Conservation (phyloP, 2,888 invertebrate genomes). For the Pristionchus japonicus region DNA sequence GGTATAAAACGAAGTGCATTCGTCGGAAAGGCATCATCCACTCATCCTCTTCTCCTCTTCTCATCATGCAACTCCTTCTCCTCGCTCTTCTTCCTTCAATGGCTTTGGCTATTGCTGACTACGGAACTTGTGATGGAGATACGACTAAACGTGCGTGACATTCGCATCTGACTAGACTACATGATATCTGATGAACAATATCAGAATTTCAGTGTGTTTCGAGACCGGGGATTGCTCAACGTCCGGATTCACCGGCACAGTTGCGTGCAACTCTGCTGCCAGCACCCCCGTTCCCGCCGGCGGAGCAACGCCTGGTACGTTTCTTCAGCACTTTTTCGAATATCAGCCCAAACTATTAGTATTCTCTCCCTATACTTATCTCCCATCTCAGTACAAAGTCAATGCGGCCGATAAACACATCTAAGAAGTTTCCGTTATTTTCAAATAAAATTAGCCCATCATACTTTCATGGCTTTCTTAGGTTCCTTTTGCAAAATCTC, state of each 20-base stretch:
- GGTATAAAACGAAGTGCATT: neutral
- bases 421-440: too few species aligned
- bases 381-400: too few species aligned
- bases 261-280: neutral
- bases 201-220: neutral
- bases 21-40: neutral
- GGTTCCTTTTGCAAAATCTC: too few species aligned
- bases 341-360: too few species aligned
- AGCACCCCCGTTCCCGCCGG: neutral
- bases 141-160: neutral
- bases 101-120: neutral
- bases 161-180: neutral
- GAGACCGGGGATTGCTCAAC: neutral
- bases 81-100: neutral
- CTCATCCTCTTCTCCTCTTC: neutral
- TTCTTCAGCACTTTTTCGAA: too few species aligned
- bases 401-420: too few species aligned
- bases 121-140: neutral
- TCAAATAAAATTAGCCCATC: too few species aligned
- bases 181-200: neutral
- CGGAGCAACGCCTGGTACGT: neutral
- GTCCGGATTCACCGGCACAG: too few species aligned
- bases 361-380: too few species aligned
- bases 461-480: too few species aligned
- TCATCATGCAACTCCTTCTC: neutral